Evolutionary conservation across 2,888 invertebrate genomes (phyloP).

Genomic region (Drosophila cognata): DNA sequence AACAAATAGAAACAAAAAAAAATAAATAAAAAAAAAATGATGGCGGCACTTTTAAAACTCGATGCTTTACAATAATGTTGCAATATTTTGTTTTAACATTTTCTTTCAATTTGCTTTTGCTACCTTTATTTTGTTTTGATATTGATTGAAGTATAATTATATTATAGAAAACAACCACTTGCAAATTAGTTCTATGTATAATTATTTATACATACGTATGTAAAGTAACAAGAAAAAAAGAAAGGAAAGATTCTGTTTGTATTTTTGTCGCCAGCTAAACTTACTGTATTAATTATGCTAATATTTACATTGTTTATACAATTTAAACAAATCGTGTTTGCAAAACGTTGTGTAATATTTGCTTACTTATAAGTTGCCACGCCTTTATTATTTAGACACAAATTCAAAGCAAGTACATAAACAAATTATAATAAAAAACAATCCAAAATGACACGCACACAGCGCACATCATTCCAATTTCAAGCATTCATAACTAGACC

Average conservation of each 20-base stretch:
- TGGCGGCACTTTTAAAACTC: constrained; percentile 40
- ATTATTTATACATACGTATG: constrained; percentile 67
- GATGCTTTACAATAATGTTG: constrained; percentile 68
- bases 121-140: constrained; percentile 63
- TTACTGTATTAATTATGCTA: constrained; percentile 79
- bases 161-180: constrained; percentile 52
- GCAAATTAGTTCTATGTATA: constrained; percentile 55
- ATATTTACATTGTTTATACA: constrained; percentile 76
- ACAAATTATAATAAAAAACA: constrained; percentile 24
- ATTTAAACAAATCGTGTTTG: constrained; percentile 65
- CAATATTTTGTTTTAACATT: constrained; percentile 59
- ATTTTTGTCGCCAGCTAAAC: constrained; percentile 76
- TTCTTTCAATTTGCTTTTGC: constrained; percentile 43
- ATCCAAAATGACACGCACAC: constrained; percentile 42
- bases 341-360: constrained; percentile 81
- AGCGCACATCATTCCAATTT: constrained; percentile 56
- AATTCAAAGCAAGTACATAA: constrained; percentile 43
- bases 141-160: constrained; percentile 55
- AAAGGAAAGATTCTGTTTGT: constrained; percentile 50
- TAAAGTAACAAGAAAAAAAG: constrained; percentile 64
- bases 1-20: neutral
- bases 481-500: constrained; percentile 41
- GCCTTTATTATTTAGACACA: constrained; percentile 47
- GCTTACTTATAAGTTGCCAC: constrained; percentile 74
- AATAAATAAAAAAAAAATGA: neutral